These are phyloP conservation scores for Perca fluviatilis DNA, from an alignment of 2,113 vertebrate species.

Conservation along the genomic window DNA sequence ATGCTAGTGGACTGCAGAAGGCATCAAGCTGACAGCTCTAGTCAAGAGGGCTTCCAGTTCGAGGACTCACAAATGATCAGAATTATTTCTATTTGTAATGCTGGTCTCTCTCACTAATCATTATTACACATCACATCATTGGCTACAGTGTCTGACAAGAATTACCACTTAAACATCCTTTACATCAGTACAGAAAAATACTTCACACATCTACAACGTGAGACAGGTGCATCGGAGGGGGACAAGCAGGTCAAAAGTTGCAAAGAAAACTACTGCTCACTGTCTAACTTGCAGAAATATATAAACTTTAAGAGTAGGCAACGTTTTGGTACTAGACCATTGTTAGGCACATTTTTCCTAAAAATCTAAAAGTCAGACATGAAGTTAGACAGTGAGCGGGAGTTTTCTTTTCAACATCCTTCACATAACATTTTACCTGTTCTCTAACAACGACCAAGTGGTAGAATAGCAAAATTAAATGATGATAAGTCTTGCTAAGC, in stretches of 20 bases:
- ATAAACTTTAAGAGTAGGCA: no score
- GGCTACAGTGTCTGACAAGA: not conserved
- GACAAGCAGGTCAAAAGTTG: no score
- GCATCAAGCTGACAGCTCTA: conserved; percentile 31
- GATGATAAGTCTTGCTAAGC: not conserved
- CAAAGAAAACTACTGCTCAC: no score
- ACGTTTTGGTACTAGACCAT: no score
- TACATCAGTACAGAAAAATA: no score
- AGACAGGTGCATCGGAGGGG: no score
- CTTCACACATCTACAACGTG: no score
- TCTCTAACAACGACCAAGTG: not conserved
- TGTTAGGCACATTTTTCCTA: no score
- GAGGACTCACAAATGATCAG: not conserved
- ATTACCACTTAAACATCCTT: not conserved
- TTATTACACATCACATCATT: not conserved
- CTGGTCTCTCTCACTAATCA: not conserved
- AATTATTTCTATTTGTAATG: not conserved
- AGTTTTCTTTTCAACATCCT: no score
- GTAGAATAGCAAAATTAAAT: not conserved
- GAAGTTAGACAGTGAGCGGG: no score
- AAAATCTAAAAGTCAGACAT: no score
- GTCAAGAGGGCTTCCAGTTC: not conserved
- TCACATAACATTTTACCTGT: not conserved
- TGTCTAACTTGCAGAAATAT: no score
- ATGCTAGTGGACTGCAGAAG: conserved; percentile 3